Evolutionary conservation across 2,888 invertebrate genomes (phyloP).

Genomic region (Synergus gifuensis): DNA sequence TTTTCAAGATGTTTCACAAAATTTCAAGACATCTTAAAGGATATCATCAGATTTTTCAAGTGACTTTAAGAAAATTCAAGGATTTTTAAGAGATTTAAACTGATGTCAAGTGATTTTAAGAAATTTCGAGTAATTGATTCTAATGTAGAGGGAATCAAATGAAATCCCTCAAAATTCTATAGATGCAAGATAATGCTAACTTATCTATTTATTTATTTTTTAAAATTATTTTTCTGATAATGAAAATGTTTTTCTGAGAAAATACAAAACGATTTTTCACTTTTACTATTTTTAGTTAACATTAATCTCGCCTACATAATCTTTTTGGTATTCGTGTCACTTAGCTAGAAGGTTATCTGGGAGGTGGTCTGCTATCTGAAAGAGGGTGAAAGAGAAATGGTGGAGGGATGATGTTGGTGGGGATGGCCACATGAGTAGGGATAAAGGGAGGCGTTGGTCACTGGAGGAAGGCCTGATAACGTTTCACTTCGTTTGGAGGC

Average conservation of each 20-base stretch:
- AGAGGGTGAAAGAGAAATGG: constrained; percentile 6
- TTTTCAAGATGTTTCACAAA: too few species aligned
- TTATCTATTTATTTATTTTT: background rate
- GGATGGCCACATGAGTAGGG: background rate
- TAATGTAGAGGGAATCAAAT: too few species aligned
- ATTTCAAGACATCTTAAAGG: too few species aligned
- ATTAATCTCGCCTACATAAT: background rate
- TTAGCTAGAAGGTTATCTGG: constrained; percentile 22
- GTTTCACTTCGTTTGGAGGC: constrained; percentile 2
- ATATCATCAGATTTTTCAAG: too few species aligned
- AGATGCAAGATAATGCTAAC: too few species aligned
- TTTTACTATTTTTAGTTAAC: background rate
- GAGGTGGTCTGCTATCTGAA: constrained; percentile 16
- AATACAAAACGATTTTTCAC: background rate
- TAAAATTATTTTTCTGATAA: background rate
- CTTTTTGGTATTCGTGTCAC: constrained; percentile 22
- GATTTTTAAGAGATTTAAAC: too few species aligned
- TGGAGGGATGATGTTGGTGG: constrained; percentile 47
- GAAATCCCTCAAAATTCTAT: too few species aligned
- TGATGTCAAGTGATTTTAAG: too few species aligned
- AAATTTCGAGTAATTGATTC: too few species aligned
- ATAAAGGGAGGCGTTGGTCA: constrained; percentile 26
- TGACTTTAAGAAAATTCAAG: too few species aligned
- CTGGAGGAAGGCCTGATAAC: constrained; percentile 34
- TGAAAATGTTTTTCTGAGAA: background rate